Evolutionary conservation across 35 echinoderm and acorn worm genomes (phyloP).

Genomic region (Diadema setosum): DNA sequence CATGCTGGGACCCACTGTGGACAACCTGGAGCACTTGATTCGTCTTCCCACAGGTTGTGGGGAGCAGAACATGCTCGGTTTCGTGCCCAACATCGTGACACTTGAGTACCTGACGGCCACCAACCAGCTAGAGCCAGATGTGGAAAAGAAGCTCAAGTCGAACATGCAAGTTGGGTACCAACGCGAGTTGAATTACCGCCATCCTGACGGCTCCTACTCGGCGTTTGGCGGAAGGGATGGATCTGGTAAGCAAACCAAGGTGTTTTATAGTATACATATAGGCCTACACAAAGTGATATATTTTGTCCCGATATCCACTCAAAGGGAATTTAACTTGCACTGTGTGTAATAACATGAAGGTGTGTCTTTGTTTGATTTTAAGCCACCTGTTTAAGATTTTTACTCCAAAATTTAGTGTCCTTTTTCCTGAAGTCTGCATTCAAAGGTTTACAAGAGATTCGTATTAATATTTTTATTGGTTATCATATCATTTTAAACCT

Average conservation of each 20-base stretch:
- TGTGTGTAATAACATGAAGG: too few species aligned
- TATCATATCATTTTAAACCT: too few species aligned
- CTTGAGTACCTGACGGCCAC: slow-evolving; percentile 62
- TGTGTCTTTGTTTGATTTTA: too few species aligned
- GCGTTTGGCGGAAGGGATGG: slow-evolving; percentile 76
- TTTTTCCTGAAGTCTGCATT: too few species aligned
- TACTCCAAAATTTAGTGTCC: too few species aligned
- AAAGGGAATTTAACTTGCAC: too few species aligned
- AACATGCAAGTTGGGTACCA: slow-evolving; percentile 83
- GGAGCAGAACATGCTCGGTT: slow-evolving; percentile 77
- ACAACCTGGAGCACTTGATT: slow-evolving; percentile 53
- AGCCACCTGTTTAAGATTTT: too few species aligned
- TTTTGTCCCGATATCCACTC: too few species aligned
- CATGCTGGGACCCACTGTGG: slow-evolving; percentile 55
- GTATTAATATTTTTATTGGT: too few species aligned
- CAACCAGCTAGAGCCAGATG: neutral
- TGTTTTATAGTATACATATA: too few species aligned
- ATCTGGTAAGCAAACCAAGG: neutral
- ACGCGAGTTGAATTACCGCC: slow-evolving; percentile 82
- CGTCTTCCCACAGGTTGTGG: slow-evolving; percentile 66
- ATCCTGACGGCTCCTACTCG: slow-evolving; percentile 69
- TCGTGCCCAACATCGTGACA: slow-evolving; percentile 64
- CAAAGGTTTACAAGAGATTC: too few species aligned
- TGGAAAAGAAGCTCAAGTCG: slow-evolving; percentile 4
- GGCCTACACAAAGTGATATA: too few species aligned